A percentile compares a stretch with the other conserved stretches of the same genome.
phyloP scores from a whole-genome alignment of 2,113 vertebrate genomes.

The Oncorhynchus keta region DNA sequence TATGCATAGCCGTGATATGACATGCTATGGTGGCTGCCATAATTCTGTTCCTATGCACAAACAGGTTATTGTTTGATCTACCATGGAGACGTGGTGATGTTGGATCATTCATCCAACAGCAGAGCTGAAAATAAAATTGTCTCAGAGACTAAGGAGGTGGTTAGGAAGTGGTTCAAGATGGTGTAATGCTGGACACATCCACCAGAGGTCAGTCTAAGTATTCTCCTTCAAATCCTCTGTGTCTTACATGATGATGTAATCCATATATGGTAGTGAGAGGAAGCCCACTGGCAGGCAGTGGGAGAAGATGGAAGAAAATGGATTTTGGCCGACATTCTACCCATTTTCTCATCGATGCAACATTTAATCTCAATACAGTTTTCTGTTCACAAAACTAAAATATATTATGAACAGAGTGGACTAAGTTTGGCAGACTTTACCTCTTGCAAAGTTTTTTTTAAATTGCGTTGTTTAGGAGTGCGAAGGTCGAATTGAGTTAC shows the following conservation, averaged over 20 bases:
- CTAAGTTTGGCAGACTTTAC: too few species aligned
- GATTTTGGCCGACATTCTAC: too few species aligned
- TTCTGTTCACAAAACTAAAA: too few species aligned
- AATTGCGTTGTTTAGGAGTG: too few species aligned
- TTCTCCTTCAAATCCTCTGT: conserved; percentile 47
- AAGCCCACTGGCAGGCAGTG: too few species aligned
- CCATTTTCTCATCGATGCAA: too few species aligned
- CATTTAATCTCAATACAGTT: too few species aligned
- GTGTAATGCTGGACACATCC: conserved; percentile 5
- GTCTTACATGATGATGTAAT: conserved; percentile 68
- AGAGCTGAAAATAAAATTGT: conserved; percentile 43
- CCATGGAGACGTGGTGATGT: conserved; percentile 21
- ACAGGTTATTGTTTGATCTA: conserved; percentile 34
- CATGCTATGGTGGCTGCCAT: conserved; percentile 19
- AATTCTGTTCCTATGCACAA: background rate
- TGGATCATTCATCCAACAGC: conserved; percentile 46
- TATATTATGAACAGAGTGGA: too few species aligned
- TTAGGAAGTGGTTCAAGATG: background rate
- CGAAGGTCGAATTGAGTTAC: too few species aligned
- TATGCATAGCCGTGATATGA: conserved; percentile 14
- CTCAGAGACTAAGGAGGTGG: background rate
- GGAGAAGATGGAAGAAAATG: too few species aligned
- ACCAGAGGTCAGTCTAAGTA: conserved; percentile 67
- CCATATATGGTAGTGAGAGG: conserved; percentile 21
- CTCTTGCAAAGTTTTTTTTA: too few species aligned